Base-by-base conservation (phyloP, 1,140 invertebrate species). In the Atta texana region DNA sequence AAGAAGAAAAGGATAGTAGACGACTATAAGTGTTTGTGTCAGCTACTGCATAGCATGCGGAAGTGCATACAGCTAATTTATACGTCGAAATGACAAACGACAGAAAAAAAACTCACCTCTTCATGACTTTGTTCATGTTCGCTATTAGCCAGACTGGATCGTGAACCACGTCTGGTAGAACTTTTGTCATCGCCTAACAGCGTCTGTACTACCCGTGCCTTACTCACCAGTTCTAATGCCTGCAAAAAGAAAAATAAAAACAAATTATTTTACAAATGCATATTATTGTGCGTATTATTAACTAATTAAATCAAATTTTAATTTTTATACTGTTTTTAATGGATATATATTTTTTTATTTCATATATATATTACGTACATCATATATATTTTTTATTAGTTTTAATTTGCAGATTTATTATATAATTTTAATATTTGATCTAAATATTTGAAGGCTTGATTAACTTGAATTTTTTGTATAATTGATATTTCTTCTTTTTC, bases 171-270 rank as follows among this genome's bases (percentile, higher is more conserved):
- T 78, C 95, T 93, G 63, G 91, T 93, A 24, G 92, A 90, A 3
- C 92, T 91, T 71, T 95, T 95, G n/a, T 95, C 95, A n/a, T 95
- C 94, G 12, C 96, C 96, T 87, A 97, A 93, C 88, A 97, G 96
- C 14, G 49, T 51, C 93, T 97, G 97, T 69, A 96, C 96, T 82
- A 98, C 97, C 94, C 98, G 98, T 44, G 98, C 97, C 96, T 98
- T 98, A 95, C 98, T 98, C 87, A 98, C 98, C 90, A 98, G 97
- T 96, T 98, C 98, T 94, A 98, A 96, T 82, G 98, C 98, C 97
- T 98, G 93, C 72, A 57, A 77, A 89, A 77, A 85, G 39, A 44
- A 90, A 69, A 87, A 72, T 24, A 59, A 68, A 7, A 74, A 64
- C 12, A 71, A 86, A 77, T 61, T 89, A 76, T 68, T 61, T 59